phyloP scores from a whole-genome alignment of 2,888 invertebrate genomes.

The Philaethria dido region DNA sequence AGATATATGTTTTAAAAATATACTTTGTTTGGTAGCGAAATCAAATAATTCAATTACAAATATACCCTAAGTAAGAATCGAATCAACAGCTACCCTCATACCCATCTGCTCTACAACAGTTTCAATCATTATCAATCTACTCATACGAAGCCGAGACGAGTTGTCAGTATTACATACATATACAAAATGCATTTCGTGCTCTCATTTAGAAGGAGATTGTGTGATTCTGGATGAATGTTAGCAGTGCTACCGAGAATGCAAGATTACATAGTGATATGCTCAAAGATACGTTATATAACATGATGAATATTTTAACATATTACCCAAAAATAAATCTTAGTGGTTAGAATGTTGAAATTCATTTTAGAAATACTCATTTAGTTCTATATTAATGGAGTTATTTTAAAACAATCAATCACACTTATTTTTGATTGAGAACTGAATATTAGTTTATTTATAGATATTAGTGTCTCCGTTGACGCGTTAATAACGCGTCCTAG shows the following conservation, averaged over 20 bases:
- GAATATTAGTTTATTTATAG: too few relatives aligned
- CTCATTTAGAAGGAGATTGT: conserved; percentile 22
- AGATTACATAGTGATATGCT: conserved; percentile 6
- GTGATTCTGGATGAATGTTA: conserved; percentile 21
- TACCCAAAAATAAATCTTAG: background rate
- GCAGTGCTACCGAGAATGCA: conserved; percentile 4
- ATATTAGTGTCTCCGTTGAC: too few relatives aligned
- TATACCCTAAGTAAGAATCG: background rate
- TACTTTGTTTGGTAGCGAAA: too few relatives aligned
- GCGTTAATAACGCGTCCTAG: too few relatives aligned
- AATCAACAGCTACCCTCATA: background rate
- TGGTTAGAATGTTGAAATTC: background rate
- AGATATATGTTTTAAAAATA: too few relatives aligned
- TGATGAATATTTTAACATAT: conserved; percentile 6
- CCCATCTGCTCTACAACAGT: background rate
- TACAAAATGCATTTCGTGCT: conserved; percentile 22
- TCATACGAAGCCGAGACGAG: background rate
- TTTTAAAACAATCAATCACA: too few relatives aligned
- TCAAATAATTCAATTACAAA: too few relatives aligned
- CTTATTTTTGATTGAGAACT: too few relatives aligned
- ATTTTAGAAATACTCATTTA: too few relatives aligned
- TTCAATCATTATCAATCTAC: conserved; percentile 7
- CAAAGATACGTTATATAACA: background rate
- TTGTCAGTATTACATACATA: conserved; percentile 14
- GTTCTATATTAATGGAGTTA: too few relatives aligned